phyloP scores from a whole-genome alignment of 35 echinoderm and acorn worm species.

The Lytechinus variegatus region DNA sequence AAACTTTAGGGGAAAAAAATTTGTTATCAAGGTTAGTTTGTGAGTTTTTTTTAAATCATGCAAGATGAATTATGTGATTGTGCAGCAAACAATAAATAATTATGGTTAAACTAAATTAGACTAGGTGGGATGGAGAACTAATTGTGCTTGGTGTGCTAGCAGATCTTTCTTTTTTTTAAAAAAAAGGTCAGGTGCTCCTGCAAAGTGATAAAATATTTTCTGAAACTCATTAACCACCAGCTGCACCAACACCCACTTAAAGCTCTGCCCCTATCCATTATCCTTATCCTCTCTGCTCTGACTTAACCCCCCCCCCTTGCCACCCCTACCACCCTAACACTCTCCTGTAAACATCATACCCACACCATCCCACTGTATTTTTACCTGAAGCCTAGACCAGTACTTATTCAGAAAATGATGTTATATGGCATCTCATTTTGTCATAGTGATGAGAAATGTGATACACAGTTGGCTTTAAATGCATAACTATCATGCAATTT shows the following conservation, averaged over 20 bases:
- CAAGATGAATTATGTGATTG: not conserved
- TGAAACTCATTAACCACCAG: not conserved
- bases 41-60: not conserved
- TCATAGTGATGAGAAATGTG: no score
- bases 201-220: not conserved
- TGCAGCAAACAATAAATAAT: not conserved
- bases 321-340: not conserved
- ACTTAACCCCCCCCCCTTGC: not conserved
- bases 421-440: no score
- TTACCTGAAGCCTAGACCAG: no score
- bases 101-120: not conserved
- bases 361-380: not conserved
- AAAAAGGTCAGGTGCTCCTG: not conserved
- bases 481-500: no score
- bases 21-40: no score
- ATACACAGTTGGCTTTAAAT: no score
- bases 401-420: no score
- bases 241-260: not conserved
- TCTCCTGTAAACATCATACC: no score
- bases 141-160: no score
- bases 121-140: no score
- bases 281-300: not conserved
- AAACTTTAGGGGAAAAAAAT: no score
- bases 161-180: no score
- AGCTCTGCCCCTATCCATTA: not conserved